Percentiles rank a stretch among this genome's conserved stretches.
These are phyloP conservation scores for Nycteola revayana DNA, from an alignment of 2,888 invertebrate genomes.

Conservation along the genomic window DNA sequence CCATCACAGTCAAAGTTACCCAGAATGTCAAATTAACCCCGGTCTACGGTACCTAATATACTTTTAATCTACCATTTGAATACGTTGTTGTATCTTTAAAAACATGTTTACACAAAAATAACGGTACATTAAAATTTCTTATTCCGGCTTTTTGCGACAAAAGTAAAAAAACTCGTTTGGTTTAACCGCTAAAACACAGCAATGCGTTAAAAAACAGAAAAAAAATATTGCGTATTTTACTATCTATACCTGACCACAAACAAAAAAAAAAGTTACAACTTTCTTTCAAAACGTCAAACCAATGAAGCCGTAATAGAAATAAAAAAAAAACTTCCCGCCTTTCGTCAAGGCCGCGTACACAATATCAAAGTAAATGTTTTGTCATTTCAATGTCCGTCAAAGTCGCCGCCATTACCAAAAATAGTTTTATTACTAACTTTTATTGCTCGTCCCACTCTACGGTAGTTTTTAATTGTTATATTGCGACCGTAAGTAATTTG, in stretches of 20 bases:
- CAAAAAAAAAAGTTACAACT: slow-evolving; percentile 25
- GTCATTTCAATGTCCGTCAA: slow-evolving; percentile 38
- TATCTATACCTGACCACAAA: slow-evolving; percentile 29
- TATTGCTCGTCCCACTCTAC: slow-evolving; percentile 53
- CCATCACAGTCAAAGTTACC: too few species aligned
- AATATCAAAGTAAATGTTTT: slow-evolving; percentile 42
- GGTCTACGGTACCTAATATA: too few species aligned
- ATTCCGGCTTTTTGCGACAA: too few species aligned
- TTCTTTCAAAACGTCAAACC: slow-evolving; percentile 28
- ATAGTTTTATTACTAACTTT: slow-evolving; percentile 43
- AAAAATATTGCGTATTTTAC: slow-evolving; percentile 31
- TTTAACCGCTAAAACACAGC: slow-evolving; percentile 1
- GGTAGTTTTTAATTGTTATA: slow-evolving; percentile 66
- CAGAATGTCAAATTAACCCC: too few species aligned
- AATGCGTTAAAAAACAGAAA: slow-evolving; percentile 15
- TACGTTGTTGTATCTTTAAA: too few species aligned
- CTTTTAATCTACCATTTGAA: too few species aligned
- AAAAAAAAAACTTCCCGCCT: slow-evolving; percentile 16
- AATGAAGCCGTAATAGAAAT: slow-evolving; percentile 10
- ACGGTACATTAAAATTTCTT: too few species aligned
- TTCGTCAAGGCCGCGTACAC: slow-evolving; percentile 32
- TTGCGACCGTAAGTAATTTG: slow-evolving; percentile 59
- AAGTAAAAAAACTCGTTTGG: too few species aligned
- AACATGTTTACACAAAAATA: too few species aligned
- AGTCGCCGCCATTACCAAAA: slow-evolving; percentile 40